Evolutionary conservation across 2,113 vertebrate species (phyloP).

Genomic region (Corythornis cristatus): DNA sequence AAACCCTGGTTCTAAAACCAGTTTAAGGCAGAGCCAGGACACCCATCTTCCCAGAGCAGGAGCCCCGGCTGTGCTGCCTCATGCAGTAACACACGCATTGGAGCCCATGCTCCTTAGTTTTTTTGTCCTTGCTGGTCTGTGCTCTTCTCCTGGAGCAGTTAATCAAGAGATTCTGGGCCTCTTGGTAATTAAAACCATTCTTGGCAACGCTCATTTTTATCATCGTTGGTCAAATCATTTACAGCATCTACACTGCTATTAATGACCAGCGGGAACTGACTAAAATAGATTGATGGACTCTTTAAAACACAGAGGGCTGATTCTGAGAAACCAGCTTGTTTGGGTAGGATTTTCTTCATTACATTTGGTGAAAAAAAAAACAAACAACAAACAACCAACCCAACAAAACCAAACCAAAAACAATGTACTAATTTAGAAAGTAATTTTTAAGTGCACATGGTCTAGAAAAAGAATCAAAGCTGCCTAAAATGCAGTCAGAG

Average conservation of each 20-base stretch:
- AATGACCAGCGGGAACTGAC: background rate
- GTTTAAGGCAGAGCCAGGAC: background rate
- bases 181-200: background rate
- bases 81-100: background rate
- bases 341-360: constrained; percentile 20
- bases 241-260: background rate
- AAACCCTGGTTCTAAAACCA: background rate
- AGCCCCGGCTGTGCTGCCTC: background rate
- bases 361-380: background rate
- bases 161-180: background rate
- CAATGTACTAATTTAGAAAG: constrained; percentile 30
- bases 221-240: background rate
- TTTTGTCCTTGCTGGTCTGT: background rate
- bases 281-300: background rate
- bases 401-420: no score
- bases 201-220: background rate
- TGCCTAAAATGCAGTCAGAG: constrained; percentile 50
- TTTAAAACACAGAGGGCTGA: constrained; percentile 35
- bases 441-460: constrained; percentile 26
- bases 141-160: constrained; percentile 14
- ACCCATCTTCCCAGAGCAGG: background rate
- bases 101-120: background rate
- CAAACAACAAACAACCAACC: no score
- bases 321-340: constrained; percentile 39
- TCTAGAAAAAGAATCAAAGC: constrained; percentile 25